Evolutionary conservation across 2,888 invertebrate genomes (phyloP), one percentile per base, ranked within the genome.

Genomic region (Dicyrtomina minuta): DNA sequence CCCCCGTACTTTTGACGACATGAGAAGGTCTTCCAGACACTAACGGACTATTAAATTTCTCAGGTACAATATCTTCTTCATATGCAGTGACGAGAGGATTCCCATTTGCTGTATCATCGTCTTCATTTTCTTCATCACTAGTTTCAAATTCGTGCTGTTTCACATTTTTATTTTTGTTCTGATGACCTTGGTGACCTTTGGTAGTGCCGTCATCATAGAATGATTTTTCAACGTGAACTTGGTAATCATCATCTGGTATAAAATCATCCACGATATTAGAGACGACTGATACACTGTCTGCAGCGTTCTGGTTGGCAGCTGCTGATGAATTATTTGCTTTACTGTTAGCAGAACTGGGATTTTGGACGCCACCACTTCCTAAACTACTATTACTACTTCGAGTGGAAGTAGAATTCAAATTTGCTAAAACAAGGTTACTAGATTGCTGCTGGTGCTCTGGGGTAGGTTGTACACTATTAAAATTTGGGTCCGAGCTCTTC

Each of bases 51-150:
- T 58, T 68, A 39, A 68, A 68, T 73, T 89, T 88, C 56, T 88
- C 88, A 0, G 88, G 88, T 77, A 90, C 90, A 55, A 93, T 83
- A 80, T 94, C 93, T 80, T 94, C 93, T 82, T 91, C 90, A 76
- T 90, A 89, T 61, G 89, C 89, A 27, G 91, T 90, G 0, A 95
- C 92, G 79, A 90, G 83, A 26, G 92, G 92, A 84, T 92, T 92
- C 8, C 86, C 87, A 15, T 15, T 13, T 5, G 20, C 3, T n/a
- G 17, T 3, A 1, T 5, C 33, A 3, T 33, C 41, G 43, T 86
- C 83, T 66, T 81, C 90, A 39, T 86, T 87, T 70, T 91, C 91
- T 61, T 77, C 79, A 39, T 75, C 77, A 53, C 53, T 56, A n/a
- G 43, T 60, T 60, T 71, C 74, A 61, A 70, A 71, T 59, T 73